Conservation (phyloP, 1,140 invertebrate genomes). For the Solenopsis fugax region DNA sequence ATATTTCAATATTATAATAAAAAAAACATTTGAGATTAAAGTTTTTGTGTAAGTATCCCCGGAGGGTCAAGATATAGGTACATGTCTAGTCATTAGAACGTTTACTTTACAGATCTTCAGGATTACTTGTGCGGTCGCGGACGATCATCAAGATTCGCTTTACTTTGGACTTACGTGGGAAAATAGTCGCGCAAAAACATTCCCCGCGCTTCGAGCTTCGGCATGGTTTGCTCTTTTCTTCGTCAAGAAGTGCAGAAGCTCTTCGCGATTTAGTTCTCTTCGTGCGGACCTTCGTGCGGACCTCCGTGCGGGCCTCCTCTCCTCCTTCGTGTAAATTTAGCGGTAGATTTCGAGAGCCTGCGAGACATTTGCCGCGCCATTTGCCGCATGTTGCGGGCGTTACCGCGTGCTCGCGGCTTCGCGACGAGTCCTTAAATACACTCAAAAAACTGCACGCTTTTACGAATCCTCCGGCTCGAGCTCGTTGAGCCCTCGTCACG, state of each 20-base stretch:
- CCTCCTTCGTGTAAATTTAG: slow-evolving; percentile 77
- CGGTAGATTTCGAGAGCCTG: slow-evolving; percentile 66
- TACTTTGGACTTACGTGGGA: neutral
- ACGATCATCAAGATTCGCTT: slow-evolving; percentile 9
- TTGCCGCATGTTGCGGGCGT: slow-evolving; percentile 70
- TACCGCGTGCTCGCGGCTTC: slow-evolving; percentile 25
- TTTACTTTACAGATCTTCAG: neutral
- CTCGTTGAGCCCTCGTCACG: neutral
- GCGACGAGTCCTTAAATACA: slow-evolving; percentile 45
- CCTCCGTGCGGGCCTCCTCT: slow-evolving; percentile 43
- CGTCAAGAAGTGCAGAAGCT: neutral
- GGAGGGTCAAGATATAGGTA: no score
- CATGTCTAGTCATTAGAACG: no score
- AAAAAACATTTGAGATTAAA: no score
- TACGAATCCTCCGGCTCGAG: slow-evolving; percentile 15
- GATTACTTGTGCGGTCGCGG: neutral
- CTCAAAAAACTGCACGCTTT: slow-evolving; percentile 14
- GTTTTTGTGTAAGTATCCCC: no score
- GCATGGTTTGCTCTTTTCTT: slow-evolving; percentile 23
- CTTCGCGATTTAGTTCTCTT: neutral
- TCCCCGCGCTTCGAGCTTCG: neutral
- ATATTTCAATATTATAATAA: no score
- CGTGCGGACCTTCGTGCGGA: slow-evolving; percentile 10
- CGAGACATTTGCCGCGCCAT: slow-evolving; percentile 78
- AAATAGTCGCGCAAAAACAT: slow-evolving; percentile 40